These are phyloP conservation scores for Dicrostonyx torquatus DNA, from an alignment of 2,797 vertebrate genomes.

Conservation along the genomic window DNA sequence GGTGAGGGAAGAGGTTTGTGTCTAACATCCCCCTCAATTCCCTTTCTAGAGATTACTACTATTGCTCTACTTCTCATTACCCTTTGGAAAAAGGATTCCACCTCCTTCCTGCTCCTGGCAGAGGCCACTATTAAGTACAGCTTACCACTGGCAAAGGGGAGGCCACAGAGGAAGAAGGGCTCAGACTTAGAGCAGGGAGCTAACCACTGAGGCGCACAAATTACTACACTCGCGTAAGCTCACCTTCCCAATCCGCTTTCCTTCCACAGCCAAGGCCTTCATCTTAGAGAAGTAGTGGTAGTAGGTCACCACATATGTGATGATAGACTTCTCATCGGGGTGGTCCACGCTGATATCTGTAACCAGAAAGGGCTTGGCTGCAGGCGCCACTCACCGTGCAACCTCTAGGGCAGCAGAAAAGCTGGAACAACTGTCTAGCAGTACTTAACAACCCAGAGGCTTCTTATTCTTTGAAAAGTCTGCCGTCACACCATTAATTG, in stretches of 20 bases:
- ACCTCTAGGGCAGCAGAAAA: background rate
- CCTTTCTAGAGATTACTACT: background rate
- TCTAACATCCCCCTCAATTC: background rate
- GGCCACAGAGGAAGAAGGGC: background rate
- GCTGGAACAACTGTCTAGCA: background rate
- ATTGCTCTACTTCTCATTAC: background rate
- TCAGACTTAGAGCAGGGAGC: background rate
- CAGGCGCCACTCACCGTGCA: background rate
- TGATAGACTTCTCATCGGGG: constrained; percentile 98
- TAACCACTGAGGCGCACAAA: background rate
- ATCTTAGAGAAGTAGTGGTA: constrained; percentile 99
- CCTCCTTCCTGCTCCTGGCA: background rate
- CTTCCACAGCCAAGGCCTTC: constrained; percentile 98
- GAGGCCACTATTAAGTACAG: background rate
- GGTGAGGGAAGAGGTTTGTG: background rate
- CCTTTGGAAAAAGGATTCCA: constrained; percentile 9
- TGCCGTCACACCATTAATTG: background rate
- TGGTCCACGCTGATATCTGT: constrained; percentile 99
- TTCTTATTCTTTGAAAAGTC: background rate
- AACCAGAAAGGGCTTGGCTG: constrained; percentile 78
- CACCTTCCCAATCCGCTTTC: constrained; percentile 97
- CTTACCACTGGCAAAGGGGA: background rate
- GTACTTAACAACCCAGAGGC: background rate
- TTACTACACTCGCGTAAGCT: constrained; percentile 58
- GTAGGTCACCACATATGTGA: constrained; percentile 98